A percentile compares a stretch with the other conserved stretches of the same genome.
These are phyloP conservation scores for Trachelus troglodyta DNA, from an alignment of 2,888 invertebrate genomes.

Conservation along the genomic window DNA sequence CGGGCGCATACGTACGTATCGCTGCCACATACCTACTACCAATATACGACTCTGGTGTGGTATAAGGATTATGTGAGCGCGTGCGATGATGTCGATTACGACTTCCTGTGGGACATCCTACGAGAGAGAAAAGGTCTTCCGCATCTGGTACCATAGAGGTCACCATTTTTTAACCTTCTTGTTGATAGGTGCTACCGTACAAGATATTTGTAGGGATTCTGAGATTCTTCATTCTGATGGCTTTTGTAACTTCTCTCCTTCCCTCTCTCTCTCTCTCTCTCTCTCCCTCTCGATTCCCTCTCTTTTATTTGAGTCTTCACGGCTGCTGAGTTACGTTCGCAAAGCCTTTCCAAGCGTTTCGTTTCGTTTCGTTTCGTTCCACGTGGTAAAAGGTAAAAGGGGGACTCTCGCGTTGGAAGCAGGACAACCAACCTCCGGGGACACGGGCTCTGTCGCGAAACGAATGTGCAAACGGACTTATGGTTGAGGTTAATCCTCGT, in stretches of 20 bases:
- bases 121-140: neutral
- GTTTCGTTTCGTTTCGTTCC: neutral
- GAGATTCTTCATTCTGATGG: neutral
- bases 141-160: neutral
- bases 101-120: neutral
- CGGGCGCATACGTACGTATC: conserved; percentile 10
- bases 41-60: neutral
- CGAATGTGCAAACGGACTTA: neutral
- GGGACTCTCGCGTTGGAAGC: neutral
- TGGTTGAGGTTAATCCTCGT: neutral
- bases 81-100: neutral
- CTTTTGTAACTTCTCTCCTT: neutral
- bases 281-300: conserved; percentile 12
- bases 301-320: conserved; percentile 19
- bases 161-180: neutral
- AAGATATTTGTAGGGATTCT: neutral
- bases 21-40: neutral
- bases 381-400: neutral
- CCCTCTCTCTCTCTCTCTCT: conserved; percentile 1
- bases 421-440: neutral
- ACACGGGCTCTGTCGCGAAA: neutral
- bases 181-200: neutral
- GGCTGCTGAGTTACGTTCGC: conserved; percentile 9
- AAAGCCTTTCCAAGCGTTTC: neutral
- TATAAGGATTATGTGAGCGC: neutral